Base-by-base conservation (phyloP, 2,113 vertebrate genomes). In the Percina caprodes region DNA sequence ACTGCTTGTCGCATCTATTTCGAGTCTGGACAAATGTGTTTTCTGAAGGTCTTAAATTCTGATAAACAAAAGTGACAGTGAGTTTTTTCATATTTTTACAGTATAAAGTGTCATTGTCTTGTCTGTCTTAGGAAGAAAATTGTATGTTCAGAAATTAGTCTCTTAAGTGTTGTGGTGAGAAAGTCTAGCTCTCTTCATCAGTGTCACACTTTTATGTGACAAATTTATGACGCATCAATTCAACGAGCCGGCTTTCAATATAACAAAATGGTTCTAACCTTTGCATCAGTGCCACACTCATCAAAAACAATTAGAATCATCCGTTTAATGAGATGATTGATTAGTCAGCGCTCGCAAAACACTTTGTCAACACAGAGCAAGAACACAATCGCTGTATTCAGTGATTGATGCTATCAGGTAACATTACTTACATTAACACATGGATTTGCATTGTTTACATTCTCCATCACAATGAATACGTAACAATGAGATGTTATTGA, bases 271-370 rank as follows among this genome's bases (percentile, higher is more conserved):
- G 77, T 73, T 70, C 63, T 89, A 86, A 91, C 86, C 87, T 90
- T 91, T 86, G 70, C 85, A 67, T 83, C 72, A 66, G 68, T 78
- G 82, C 82, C 62, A 80, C 80, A 63, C 86, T 91, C 86, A 91
- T 93, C 90, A 92, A 85, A 90, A 89, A 85, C 89, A 90, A 92
- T 94, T 92, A 88, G 87, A 84, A 88, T 83, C 82, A 89, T 91
- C 82, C 56, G 61, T 87, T 90, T 79, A 89, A 91, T 85, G 83
- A 89, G 76, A 74, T 84, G 84, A 91, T 88, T 87, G 86, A 93
- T 92, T 82, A 74, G 74, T 90, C 70, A 69, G 55, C 83, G 83
- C 71, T 39, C 26, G 71, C 71, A 18, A 42, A 76, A 82, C 74
- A 83, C 85, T 80, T 73, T 90, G 88, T 86, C 86, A 89, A 77